These are phyloP conservation scores for Neodiprion lecontei DNA, from an alignment of 1,140 invertebrate genomes.

Conservation along the genomic window DNA sequence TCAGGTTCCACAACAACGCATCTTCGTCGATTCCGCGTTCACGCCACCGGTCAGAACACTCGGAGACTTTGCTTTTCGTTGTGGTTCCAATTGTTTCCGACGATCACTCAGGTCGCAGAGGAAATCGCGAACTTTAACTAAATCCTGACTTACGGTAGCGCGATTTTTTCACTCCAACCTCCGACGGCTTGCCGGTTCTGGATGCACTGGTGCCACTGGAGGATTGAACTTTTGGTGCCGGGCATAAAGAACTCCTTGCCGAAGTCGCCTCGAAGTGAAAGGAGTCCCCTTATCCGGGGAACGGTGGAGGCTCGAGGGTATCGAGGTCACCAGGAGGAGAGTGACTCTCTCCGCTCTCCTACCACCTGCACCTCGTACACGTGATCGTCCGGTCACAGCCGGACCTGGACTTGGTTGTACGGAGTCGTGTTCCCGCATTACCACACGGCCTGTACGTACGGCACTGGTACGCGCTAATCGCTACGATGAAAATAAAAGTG, in stretches of 20 bases:
- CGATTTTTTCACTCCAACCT: not conserved
- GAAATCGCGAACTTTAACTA: too few relatives aligned
- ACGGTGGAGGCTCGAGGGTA: constrained; percentile 44
- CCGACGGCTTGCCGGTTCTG: constrained; percentile 4
- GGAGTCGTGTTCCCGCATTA: not conserved
- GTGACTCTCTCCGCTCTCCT: constrained; percentile 24
- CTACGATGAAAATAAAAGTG: constrained; percentile 40
- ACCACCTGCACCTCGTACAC: not conserved
- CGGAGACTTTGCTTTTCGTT: not conserved
- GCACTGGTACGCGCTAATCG: not conserved
- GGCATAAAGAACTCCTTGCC: constrained; percentile 46
- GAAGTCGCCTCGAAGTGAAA: constrained; percentile 56
- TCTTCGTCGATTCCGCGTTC: not conserved
- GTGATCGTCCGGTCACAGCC: too few relatives aligned
- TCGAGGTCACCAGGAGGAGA: constrained; percentile 53
- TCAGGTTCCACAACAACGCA: not conserved
- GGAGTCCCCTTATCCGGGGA: constrained; percentile 37
- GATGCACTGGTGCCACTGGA: constrained; percentile 15
- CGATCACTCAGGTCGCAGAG: too few relatives aligned
- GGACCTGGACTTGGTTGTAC: not conserved
- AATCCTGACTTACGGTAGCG: too few relatives aligned
- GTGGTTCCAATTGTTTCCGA: too few relatives aligned
- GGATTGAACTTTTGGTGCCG: constrained; percentile 14
- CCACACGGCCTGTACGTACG: not conserved
- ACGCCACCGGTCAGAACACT: not conserved